Evolutionary conservation across 1,140 invertebrate species (phyloP).

Genomic region (Grapholita molesta): DNA sequence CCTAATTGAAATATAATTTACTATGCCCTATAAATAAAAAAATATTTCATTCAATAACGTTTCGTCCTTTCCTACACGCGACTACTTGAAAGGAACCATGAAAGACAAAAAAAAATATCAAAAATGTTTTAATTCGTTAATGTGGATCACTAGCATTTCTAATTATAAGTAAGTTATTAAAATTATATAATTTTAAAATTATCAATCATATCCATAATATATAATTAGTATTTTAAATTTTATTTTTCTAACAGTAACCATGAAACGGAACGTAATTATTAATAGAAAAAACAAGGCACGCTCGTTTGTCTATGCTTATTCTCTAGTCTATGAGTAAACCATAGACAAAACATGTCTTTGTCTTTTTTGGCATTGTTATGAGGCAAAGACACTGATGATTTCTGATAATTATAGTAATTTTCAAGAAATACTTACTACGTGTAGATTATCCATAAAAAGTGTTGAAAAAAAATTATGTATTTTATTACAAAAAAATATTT

Average conservation of each 20-base stretch:
- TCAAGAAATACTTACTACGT: background rate
- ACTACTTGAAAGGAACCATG: background rate
- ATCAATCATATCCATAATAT: slow-evolving; percentile 16
- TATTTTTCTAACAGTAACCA: background rate
- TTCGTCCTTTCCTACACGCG: slow-evolving; percentile 30
- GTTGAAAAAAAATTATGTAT: too few relatives aligned
- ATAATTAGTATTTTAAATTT: background rate
- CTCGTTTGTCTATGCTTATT: slow-evolving; percentile 33
- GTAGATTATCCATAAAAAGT: background rate
- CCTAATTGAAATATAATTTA: slow-evolving; percentile 71
- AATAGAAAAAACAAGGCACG: slow-evolving; percentile 39
- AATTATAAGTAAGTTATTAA: background rate
- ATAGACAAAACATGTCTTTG: background rate
- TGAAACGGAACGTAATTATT: slow-evolving; percentile 40
- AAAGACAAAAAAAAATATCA: background rate
- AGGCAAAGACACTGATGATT: background rate
- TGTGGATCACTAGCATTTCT: background rate
- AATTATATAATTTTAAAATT: background rate
- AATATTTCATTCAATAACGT: slow-evolving; percentile 74
- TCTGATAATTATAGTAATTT: background rate
- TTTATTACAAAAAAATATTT: too few relatives aligned
- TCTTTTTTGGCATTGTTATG: background rate
- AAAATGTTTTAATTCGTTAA: background rate
- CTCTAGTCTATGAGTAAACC: slow-evolving; percentile 18
- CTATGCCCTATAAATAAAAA: slow-evolving; percentile 71